Conservation (phyloP, 2,797 vertebrate genomes). For the Cyclura pinguis region DNA sequence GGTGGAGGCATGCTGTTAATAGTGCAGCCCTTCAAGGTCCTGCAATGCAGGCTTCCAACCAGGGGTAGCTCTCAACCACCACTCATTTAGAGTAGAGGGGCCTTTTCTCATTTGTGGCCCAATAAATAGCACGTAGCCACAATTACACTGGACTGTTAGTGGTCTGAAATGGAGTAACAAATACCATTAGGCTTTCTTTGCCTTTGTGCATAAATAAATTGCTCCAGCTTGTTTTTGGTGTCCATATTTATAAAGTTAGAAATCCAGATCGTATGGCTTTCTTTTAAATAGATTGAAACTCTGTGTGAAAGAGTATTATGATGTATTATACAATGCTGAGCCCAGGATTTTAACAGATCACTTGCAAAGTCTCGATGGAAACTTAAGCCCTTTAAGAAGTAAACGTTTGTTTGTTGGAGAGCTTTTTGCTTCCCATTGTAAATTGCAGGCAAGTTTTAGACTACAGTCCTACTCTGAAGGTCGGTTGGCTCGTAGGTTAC, state of each 20-base stretch:
- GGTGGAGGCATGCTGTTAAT: too few species aligned
- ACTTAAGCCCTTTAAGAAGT: constrained; percentile 5
- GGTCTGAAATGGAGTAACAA: constrained; percentile 65
- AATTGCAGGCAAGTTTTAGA: constrained; percentile 3
- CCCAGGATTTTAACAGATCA: constrained; percentile 37
- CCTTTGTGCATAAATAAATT: constrained; percentile 68
- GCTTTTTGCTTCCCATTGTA: background rate
- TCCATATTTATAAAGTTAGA: constrained; percentile 54
- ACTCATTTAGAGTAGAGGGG: too few species aligned
- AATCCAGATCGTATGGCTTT: constrained; percentile 54
- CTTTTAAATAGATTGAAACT: constrained; percentile 60
- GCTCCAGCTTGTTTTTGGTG: constrained; percentile 57
- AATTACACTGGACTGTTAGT: constrained; percentile 68
- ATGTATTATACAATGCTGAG: constrained; percentile 12
- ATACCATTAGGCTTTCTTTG: constrained; percentile 67
- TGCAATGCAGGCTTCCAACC: too few species aligned
- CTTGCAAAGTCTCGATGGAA: constrained; percentile 34
- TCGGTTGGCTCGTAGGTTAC: background rate
- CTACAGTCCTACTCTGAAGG: background rate
- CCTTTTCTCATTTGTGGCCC: background rate
- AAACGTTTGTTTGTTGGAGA: constrained; percentile 26
- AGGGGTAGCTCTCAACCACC: too few species aligned
- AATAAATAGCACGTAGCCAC: constrained; percentile 51
- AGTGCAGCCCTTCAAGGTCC: too few species aligned
- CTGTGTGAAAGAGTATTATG: constrained; percentile 41